Evolutionary conservation across 2,797 vertebrate genomes (phyloP).

Genomic region (Sebastiscus albofasciatus): DNA sequence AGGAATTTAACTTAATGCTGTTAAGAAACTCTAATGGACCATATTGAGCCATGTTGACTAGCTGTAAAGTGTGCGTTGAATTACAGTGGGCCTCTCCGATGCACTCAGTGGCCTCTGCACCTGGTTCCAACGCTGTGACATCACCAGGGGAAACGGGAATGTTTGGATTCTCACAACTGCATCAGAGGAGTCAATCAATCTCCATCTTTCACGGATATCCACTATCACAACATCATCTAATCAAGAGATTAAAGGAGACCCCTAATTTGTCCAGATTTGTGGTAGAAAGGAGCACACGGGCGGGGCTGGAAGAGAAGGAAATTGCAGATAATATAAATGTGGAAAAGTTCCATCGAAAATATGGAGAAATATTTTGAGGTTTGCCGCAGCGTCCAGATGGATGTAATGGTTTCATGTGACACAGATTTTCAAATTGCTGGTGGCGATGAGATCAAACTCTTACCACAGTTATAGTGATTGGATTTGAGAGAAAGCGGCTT

Average conservation of each 20-base stretch:
- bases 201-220: slow-evolving; percentile 67
- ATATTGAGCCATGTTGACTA: slow-evolving; percentile 63
- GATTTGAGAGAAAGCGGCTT: slow-evolving; percentile 18
- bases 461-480: slow-evolving; percentile 39
- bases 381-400: slow-evolving; percentile 51
- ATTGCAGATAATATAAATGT: slow-evolving; percentile 65
- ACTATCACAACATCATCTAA: slow-evolving; percentile 77
- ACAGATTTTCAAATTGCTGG: slow-evolving; percentile 47
- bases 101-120: slow-evolving; percentile 69
- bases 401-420: slow-evolving; percentile 61
- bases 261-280: slow-evolving; percentile 71
- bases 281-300: slow-evolving; percentile 16
- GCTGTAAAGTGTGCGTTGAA: slow-evolving; percentile 71
- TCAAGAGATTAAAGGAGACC: slow-evolving; percentile 74
- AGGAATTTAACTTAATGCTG: slow-evolving; percentile 70
- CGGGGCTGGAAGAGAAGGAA: slow-evolving; percentile 40
- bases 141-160: slow-evolving; percentile 67
- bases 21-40: slow-evolving; percentile 67
- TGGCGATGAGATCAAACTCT: slow-evolving; percentile 53
- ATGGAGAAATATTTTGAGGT: slow-evolving; percentile 67
- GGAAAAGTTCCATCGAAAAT: slow-evolving; percentile 70
- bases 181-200: slow-evolving; percentile 76
- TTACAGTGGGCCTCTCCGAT: slow-evolving; percentile 70
- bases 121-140: slow-evolving; percentile 74
- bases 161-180: slow-evolving; percentile 73